Evolutionary conservation across 1,140 invertebrate species (phyloP), one percentile per base, ranked within the genome.

Genomic region (Stenopsyche tienmushanensis): DNA sequence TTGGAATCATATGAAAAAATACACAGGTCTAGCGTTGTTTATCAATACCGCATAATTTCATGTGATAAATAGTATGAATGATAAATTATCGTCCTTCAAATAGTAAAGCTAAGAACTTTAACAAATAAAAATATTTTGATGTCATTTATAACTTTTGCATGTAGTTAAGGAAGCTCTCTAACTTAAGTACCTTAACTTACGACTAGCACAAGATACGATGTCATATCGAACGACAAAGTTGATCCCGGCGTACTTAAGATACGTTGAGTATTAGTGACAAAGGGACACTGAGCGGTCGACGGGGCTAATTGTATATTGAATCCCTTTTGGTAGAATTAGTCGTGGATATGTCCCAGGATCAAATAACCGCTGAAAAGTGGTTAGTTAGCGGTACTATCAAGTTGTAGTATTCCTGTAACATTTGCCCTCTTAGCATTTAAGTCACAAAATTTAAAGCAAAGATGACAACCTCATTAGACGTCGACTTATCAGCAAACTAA

Each of bases 261-360:
- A 57, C 24, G 39, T 57, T 42, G 54, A 42, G 42, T 57, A 18
- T 42, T n/a, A n/a, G 39, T 29, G 39, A 57, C 42, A 57, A 57
- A 39, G 54, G 29, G 26, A 55, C 15, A 34, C 23, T 18, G 21
- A 10, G n/a, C 49, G n/a, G n/a, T n/a, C n/a, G 45, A 21, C 15
- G 20, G 15, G 53, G 54, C 54, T 42, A 57, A 57, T 57, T 57
- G 54, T 57, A 20, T 57, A 57, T 57, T 53, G 50, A 42, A 34
- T 42, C 39, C 29, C 39, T 20, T 23, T 57, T 42, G 5, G 3
- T 3, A 42, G 21, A 39, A 57, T 57, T 57, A 42, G 54, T 53
- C 50, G 21, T 53, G 24, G 50, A 53, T 53, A 24, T 53, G 50
- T 53, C 50, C 50, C 50, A 15, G 24, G 50, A 53, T 53, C 50